A percentile compares a stretch with the other conserved stretches of the same genome.
Evolutionary conservation across 2,888 invertebrate species (phyloP).

Genomic region (Coleophora deauratella): DNA sequence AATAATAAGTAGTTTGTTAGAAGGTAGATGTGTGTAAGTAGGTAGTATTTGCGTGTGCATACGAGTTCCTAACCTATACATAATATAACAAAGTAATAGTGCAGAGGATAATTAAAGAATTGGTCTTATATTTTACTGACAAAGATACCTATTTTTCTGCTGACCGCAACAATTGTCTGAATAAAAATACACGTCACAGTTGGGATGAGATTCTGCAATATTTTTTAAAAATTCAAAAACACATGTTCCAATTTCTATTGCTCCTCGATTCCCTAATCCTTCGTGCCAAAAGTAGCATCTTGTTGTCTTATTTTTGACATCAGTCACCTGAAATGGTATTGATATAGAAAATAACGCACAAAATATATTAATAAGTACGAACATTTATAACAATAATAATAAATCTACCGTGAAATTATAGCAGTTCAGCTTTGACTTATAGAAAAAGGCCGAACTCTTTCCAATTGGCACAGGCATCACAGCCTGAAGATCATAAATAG

Average conservation of each 20-base stretch:
- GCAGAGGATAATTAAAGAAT: no score
- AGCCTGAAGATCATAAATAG: conserved; percentile 18
- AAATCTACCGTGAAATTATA: conserved; percentile 16
- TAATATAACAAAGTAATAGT: no score
- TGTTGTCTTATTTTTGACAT: conserved; percentile 4
- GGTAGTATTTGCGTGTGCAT: no score
- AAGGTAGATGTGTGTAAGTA: no score
- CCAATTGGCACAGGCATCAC: conserved; percentile 15
- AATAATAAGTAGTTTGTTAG: no score
- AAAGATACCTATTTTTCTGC: conserved; percentile 7
- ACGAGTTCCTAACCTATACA: no score
- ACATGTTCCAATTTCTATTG: conserved; percentile 9
- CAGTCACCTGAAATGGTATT: background rate
- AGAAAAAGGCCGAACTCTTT: conserved; percentile 12
- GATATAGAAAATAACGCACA: background rate
- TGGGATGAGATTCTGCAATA: conserved; percentile 4
- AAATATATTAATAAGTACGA: background rate
- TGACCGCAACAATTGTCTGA: conserved; percentile 13
- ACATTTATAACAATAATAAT: background rate
- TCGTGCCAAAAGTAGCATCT: conserved; percentile 7
- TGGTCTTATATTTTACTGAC: no score
- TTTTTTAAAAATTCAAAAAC: conserved; percentile 2
- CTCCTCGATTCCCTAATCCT: conserved; percentile 5
- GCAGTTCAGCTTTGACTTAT: conserved; percentile 16
- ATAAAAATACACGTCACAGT: conserved; percentile 12